Conservation (phyloP, 2,888 invertebrate species). For the Serrognathus titanus region DNA sequence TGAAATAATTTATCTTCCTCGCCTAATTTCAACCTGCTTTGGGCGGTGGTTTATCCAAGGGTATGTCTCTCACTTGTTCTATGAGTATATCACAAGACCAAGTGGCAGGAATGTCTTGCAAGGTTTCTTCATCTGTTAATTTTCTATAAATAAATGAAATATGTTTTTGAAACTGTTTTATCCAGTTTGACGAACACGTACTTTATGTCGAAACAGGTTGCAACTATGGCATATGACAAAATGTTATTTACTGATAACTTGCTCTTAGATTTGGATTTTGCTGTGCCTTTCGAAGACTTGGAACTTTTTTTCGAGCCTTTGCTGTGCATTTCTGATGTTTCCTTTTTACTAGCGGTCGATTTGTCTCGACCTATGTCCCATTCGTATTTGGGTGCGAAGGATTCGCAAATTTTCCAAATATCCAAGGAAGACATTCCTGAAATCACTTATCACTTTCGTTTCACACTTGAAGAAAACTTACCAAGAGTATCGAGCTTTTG, state of each 20-base stretch:
- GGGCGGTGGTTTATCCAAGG: slow-evolving; percentile 39
- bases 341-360: background rate
- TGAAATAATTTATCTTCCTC: background rate
- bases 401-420: slow-evolving; percentile 35
- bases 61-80: slow-evolving; percentile 44
- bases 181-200: too few species aligned
- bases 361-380: slow-evolving; percentile 26
- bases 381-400: slow-evolving; percentile 24
- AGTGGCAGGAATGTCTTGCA: slow-evolving; percentile 41
- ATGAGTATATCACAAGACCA: slow-evolving; percentile 44
- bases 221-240: slow-evolving; percentile 26
- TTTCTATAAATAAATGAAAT: slow-evolving; percentile 16
- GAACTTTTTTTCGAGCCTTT: slow-evolving; percentile 2
- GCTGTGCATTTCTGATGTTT: slow-evolving; percentile 1
- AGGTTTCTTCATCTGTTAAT: slow-evolving; percentile 19
- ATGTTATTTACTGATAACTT: slow-evolving; percentile 6
- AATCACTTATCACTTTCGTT: background rate
- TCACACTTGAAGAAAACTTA: slow-evolving; percentile 10
- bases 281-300: slow-evolving; percentile 5
- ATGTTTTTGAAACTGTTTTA: too few species aligned
- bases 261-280: slow-evolving; percentile 11
- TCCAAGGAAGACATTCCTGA: slow-evolving; percentile 16
- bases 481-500: slow-evolving; percentile 33
- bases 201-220: slow-evolving; percentile 25
- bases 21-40: slow-evolving; percentile 30